A percentile compares a stretch with the other conserved stretches of the same genome.
Evolutionary conservation across 2,888 invertebrate species (phyloP).

Genomic region (Hecatera dysodea): DNA sequence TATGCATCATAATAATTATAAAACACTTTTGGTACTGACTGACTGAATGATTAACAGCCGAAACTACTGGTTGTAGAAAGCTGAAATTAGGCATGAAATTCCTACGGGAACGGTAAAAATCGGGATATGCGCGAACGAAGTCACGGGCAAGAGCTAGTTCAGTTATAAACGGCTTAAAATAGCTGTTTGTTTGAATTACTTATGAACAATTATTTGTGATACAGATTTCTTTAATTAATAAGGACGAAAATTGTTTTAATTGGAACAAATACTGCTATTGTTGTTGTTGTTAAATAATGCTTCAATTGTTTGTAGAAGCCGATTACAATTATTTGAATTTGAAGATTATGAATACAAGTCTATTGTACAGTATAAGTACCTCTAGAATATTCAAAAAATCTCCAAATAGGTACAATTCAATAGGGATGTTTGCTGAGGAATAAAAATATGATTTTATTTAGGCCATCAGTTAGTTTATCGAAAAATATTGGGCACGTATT

Average conservation of each 20-base stretch:
- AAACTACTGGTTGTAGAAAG: no score
- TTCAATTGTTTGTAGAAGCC: conserved; percentile 3
- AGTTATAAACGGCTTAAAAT: conserved; percentile 5
- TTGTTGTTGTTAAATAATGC: neutral
- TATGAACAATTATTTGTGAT: conserved; percentile 23
- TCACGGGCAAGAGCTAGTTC: no score
- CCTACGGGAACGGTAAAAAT: no score
- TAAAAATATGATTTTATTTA: no score
- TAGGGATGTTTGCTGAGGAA: no score
- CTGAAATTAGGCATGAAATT: no score
- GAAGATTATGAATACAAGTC: neutral
- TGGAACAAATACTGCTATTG: conserved; percentile 14
- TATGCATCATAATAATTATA: no score
- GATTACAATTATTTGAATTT: conserved; percentile 21
- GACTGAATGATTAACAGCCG: no score
- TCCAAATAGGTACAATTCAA: neutral
- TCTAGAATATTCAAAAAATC: neutral
- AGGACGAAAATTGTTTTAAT: conserved; percentile 25
- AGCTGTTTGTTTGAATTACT: conserved; percentile 2
- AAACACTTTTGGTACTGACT: no score
- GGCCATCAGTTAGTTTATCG: no score
- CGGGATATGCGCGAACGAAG: no score
- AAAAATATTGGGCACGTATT: no score
- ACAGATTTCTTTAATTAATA: conserved; percentile 9
- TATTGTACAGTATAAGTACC: neutral